Evolutionary conservation across 2,888 invertebrate genomes (phyloP).

Genomic region (Microchrysa polita): DNA sequence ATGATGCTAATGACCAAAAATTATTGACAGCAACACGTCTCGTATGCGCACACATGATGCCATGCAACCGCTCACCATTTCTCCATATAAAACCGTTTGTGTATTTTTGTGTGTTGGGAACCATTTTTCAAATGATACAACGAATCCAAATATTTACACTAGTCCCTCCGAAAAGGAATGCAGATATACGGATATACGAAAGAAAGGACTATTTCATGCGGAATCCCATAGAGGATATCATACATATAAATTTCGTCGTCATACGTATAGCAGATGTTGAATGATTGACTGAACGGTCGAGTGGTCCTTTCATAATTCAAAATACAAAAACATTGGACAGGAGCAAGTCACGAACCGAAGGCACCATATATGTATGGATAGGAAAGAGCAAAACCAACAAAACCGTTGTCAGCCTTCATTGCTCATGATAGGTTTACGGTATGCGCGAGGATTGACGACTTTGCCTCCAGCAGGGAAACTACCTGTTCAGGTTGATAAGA

Average conservation of each 20-base stretch:
- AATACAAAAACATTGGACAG: conserved; percentile 24
- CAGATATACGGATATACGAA: background rate
- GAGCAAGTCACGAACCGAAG: conserved; percentile 32
- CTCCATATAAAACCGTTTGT: no score
- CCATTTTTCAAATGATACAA: conserved; percentile 39
- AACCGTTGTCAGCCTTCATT: conserved; percentile 12
- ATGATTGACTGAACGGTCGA: conserved; percentile 28
- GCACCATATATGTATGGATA: no score
- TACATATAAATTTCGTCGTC: conserved; percentile 26
- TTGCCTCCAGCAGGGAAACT: conserved; percentile 33
- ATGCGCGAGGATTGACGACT: conserved; percentile 27
- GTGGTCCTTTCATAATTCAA: conserved; percentile 39
- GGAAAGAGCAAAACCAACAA: conserved; percentile 38
- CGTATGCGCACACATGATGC: background rate
- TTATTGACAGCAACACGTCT: conserved; percentile 15
- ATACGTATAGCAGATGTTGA: conserved; percentile 34
- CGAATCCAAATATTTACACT: conserved; percentile 44
- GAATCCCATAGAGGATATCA: conserved; percentile 30
- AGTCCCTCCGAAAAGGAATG: background rate
- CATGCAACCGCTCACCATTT: background rate
- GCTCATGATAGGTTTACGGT: conserved; percentile 7
- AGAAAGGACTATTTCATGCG: conserved; percentile 14
- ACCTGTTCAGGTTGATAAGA: conserved; percentile 24
- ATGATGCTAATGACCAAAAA: conserved; percentile 25
- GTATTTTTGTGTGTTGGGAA: conserved; percentile 3